These are phyloP conservation scores for Linepithema humile DNA, from an alignment of 1,140 invertebrate species.

Conservation along the genomic window DNA sequence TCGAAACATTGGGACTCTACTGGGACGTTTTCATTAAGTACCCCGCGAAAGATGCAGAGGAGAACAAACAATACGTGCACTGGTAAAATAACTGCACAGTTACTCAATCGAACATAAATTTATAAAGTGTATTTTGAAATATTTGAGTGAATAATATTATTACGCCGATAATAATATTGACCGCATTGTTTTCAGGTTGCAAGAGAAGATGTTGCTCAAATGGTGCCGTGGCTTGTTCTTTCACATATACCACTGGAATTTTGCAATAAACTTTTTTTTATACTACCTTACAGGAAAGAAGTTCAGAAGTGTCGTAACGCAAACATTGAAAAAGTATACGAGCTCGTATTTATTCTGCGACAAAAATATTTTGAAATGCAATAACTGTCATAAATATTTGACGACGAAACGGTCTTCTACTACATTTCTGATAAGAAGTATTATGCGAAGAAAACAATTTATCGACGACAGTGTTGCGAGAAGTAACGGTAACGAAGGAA, in stretches of 20 bases:
- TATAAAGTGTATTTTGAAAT: not conserved
- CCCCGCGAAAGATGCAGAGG: slow-evolving; percentile 52
- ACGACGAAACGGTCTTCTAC: slow-evolving; percentile 54
- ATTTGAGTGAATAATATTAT: too few relatives aligned
- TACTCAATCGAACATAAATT: not conserved
- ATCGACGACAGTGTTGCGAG: not conserved
- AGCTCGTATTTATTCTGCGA: slow-evolving; percentile 46
- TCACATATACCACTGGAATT: slow-evolving; percentile 77
- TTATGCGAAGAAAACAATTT: slow-evolving; percentile 56
- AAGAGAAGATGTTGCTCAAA: slow-evolving; percentile 77
- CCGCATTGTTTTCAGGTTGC: slow-evolving; percentile 70
- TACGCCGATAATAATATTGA: too few relatives aligned
- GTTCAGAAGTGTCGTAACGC: slow-evolving; percentile 69
- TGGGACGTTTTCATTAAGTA: slow-evolving; percentile 75
- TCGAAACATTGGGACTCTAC: slow-evolving; percentile 79
- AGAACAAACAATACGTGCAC: slow-evolving; percentile 71
- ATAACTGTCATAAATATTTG: slow-evolving; percentile 62
- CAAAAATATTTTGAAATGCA: slow-evolving; percentile 55
- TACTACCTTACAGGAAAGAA: slow-evolving; percentile 76
- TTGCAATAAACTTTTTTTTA: slow-evolving; percentile 77
- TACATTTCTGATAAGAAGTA: slow-evolving; percentile 62
- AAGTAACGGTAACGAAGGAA: slow-evolving; percentile 9
- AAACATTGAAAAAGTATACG: slow-evolving; percentile 59
- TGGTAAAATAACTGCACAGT: slow-evolving; percentile 65
- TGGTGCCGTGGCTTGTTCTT: slow-evolving; percentile 76